These are phyloP conservation scores for Drosophila neonasuta DNA, from an alignment of 2,888 invertebrate genomes.

Conservation along the genomic window DNA sequence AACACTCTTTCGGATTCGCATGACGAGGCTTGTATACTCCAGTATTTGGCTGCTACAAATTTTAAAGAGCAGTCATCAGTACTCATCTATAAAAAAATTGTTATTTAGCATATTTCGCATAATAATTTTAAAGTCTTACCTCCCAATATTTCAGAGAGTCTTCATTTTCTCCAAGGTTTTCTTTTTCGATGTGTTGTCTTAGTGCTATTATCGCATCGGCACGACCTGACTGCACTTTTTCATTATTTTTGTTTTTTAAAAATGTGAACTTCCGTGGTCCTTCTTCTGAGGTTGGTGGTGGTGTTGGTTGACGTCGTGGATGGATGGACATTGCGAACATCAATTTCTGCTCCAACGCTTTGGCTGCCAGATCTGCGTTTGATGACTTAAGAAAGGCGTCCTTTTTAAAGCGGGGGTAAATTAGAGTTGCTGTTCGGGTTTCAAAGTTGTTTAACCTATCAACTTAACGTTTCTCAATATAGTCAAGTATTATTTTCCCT, in stretches of 20 bases:
- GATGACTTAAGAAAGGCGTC: too few species aligned
- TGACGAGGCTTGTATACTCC: too few species aligned
- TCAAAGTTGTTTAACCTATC: conserved; percentile 8
- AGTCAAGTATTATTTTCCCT: conserved; percentile 2
- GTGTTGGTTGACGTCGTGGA: conserved; percentile 11
- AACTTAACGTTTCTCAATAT: neutral
- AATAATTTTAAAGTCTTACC: conserved; percentile 2
- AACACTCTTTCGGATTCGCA: too few species aligned
- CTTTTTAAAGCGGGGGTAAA: conserved; percentile 20
- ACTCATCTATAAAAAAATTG: too few species aligned
- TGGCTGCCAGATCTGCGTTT: too few species aligned
- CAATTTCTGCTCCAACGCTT: too few species aligned
- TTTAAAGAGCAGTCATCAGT: too few species aligned
- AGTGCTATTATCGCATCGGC: neutral
- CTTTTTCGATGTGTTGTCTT: conserved; percentile 4
- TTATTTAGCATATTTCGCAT: too few species aligned
- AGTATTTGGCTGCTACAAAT: too few species aligned
- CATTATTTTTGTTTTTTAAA: neutral
- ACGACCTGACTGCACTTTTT: too few species aligned
- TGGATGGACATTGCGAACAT: neutral
- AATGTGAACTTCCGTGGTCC: conserved; percentile 7
- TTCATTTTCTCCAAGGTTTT: neutral
- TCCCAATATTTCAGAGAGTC: conserved; percentile 9
- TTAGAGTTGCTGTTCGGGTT: conserved; percentile 1
- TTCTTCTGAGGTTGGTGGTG: conserved; percentile 16